These are phyloP conservation scores for Oscheius sp. DNA, from an alignment of 2,888 invertebrate species.

Conservation along the genomic window DNA sequence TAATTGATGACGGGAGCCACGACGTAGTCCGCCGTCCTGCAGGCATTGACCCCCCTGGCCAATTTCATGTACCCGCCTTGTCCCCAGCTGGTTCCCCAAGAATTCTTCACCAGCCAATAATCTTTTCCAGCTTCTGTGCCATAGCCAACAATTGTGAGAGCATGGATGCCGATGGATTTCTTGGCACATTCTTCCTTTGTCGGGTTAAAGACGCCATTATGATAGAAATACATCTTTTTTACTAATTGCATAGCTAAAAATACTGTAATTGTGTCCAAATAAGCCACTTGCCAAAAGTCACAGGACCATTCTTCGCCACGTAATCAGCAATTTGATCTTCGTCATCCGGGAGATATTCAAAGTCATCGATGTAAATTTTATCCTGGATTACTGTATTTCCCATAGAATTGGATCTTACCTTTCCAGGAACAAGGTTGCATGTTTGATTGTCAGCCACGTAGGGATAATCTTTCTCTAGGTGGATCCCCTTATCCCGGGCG, in stretches of 20 bases:
- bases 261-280: too few relatives aligned
- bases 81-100: constrained; percentile 63
- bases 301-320: constrained; percentile 50
- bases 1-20: constrained; percentile 47
- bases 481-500: too few relatives aligned
- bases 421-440: too few relatives aligned
- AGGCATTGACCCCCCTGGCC: constrained; percentile 62
- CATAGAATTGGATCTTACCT: too few relatives aligned
- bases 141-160: constrained; percentile 65
- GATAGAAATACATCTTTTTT: constrained; percentile 60
- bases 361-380: constrained; percentile 49
- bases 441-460: too few relatives aligned
- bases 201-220: constrained; percentile 64
- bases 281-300: constrained; percentile 65
- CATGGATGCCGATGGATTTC: constrained; percentile 60
- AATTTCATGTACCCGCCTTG: constrained; percentile 59
- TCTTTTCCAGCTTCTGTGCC: constrained; percentile 49
- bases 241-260: constrained; percentile 63
- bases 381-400: too few relatives aligned
- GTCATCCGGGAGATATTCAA: constrained; percentile 40
- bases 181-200: constrained; percentile 43
- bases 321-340: constrained; percentile 61
- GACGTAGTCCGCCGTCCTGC: constrained; percentile 52
- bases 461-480: too few relatives aligned
- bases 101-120: constrained; percentile 67